A percentile compares a stretch with the other conserved stretches of the same genome.
Conservation (phyloP, 2,888 invertebrate genomes). For the Trachelus troglodyta region DNA sequence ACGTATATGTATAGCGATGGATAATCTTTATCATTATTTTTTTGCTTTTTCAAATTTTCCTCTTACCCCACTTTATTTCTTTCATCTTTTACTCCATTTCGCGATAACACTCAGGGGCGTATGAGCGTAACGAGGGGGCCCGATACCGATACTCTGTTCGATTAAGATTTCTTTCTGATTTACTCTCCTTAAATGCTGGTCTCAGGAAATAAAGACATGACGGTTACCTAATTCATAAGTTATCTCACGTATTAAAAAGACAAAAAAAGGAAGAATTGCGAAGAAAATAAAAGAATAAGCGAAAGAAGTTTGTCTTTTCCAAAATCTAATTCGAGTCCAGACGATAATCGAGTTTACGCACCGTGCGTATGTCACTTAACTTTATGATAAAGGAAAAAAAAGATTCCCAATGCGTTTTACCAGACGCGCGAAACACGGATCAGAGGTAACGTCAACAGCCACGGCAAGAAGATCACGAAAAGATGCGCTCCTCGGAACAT, state of each 20-base stretch:
- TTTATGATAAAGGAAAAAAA: background rate
- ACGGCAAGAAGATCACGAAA: background rate
- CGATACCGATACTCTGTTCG: background rate
- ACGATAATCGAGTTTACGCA: background rate
- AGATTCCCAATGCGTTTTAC: background rate
- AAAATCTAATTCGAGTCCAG: background rate
- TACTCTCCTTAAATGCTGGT: background rate
- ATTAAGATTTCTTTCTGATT: background rate
- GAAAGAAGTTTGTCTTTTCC: background rate
- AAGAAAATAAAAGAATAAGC: background rate
- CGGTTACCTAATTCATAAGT: background rate
- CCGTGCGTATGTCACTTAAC: background rate
- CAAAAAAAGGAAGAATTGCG: background rate
- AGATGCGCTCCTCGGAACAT: background rate
- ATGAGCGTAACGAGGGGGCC: background rate
- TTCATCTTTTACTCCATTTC: background rate
- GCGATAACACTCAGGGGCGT: background rate
- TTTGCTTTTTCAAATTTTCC: background rate
- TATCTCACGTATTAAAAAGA: background rate
- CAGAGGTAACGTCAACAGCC: background rate
- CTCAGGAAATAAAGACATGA: background rate
- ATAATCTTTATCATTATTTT: background rate
- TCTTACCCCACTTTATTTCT: background rate
- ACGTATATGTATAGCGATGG: background rate
- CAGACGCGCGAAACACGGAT: background rate